A percentile compares a stretch with the other conserved stretches of the same genome.
These are phyloP conservation scores for Phortica variegata DNA, from an alignment of 1,140 invertebrate genomes.

Conservation along the genomic window DNA sequence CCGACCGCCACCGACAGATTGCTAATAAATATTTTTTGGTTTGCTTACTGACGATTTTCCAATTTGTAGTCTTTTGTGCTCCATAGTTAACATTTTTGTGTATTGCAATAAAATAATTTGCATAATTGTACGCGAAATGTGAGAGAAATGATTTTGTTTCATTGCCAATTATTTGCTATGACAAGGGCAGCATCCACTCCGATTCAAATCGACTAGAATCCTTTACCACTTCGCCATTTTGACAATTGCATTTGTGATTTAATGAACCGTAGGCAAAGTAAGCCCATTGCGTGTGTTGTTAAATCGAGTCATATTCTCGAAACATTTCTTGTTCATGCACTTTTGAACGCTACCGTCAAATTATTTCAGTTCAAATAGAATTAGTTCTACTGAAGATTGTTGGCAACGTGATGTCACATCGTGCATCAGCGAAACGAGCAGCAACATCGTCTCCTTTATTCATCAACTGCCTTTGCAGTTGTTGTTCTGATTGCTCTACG, in stretches of 20 bases:
- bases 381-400: slow-evolving; percentile 25
- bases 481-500: no score
- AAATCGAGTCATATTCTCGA: no score
- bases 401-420: background rate
- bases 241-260: slow-evolving; percentile 44
- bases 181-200: no score
- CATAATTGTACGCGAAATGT: slow-evolving; percentile 31
- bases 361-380: slow-evolving; percentile 25
- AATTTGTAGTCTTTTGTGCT: slow-evolving; percentile 21
- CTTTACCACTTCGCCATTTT: no score
- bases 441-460: slow-evolving; percentile 25
- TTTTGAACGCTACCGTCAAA: slow-evolving; percentile 17
- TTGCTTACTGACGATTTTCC: slow-evolving; percentile 5
- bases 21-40: no score
- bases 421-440: slow-evolving; percentile 4
- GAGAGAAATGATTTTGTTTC: background rate
- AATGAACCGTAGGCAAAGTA: slow-evolving; percentile 38
- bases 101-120: slow-evolving; percentile 39
- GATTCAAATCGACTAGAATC: no score
- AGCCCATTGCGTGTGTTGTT: slow-evolving; percentile 23
- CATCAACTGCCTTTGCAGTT: slow-evolving; percentile 13
- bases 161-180: background rate
- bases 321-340: slow-evolving; percentile 2
- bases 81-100: slow-evolving; percentile 37
- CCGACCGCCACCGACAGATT: no score